Percentiles rank a stretch among this genome's conserved stretches.
Conservation (phyloP, 2,888 invertebrate genomes). For the Tipula lateralis region DNA sequence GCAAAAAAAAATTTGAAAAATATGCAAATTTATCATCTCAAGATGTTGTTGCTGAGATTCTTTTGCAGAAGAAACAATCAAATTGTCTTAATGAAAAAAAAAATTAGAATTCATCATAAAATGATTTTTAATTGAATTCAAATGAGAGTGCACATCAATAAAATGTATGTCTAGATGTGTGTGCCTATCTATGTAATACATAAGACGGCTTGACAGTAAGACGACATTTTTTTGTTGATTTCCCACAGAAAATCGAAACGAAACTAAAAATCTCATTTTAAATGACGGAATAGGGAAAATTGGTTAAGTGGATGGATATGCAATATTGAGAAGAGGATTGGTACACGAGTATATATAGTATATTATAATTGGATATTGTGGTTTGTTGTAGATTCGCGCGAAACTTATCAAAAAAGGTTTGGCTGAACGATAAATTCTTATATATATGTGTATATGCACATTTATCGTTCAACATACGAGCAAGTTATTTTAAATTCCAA, state of each 20-base stretch:
- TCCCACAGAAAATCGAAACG: neutral
- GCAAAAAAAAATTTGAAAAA: neutral
- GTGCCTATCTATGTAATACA: neutral
- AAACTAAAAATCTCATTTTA: neutral
- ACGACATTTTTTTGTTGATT: conserved; percentile 3
- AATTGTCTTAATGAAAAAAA: neutral
- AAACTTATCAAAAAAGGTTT: neutral
- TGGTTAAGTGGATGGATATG: neutral
- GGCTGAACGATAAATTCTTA: neutral
- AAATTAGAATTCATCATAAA: neutral
- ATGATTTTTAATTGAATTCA: conserved; percentile 19
- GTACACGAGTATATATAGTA: neutral
- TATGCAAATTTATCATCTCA: conserved; percentile 5
- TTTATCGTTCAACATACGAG: neutral
- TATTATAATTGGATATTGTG: neutral
- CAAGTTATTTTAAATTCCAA: neutral
- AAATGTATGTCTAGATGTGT: neutral
- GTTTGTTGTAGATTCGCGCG: neutral
- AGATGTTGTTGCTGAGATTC: neutral
- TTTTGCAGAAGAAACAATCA: conserved; percentile 11
- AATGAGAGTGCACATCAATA: conserved; percentile 24
- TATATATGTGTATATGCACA: neutral
- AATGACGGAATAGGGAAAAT: conserved; percentile 19
- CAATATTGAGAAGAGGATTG: neutral
- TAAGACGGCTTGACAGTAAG: neutral